phyloP scores from a whole-genome alignment of 1,140 invertebrate species.

The Lineus longissimus region DNA sequence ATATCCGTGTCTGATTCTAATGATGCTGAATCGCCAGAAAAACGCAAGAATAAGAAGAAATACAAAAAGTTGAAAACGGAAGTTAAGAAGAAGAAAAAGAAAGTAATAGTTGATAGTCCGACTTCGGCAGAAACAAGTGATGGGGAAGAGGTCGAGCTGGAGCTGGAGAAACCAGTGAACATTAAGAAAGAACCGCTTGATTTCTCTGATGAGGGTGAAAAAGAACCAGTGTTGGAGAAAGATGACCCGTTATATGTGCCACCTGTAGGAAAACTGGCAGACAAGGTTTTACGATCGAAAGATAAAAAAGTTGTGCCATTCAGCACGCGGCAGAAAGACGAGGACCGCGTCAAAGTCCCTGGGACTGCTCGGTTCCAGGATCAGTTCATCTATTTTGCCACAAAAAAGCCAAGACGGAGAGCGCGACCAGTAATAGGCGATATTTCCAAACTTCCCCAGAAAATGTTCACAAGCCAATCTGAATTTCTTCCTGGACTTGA shows the following conservation, averaged over 20 bases:
- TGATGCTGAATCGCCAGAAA: not conserved
- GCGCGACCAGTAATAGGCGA: not conserved
- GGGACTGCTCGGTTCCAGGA: slow-evolving; percentile 5
- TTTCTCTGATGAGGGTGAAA: not conserved
- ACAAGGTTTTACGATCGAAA: not conserved
- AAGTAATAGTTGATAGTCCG: not conserved
- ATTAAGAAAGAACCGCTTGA: not conserved
- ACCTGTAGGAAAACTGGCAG: not conserved
- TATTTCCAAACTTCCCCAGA: not conserved
- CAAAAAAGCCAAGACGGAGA: not conserved
- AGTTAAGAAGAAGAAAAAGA: slow-evolving; percentile 2
- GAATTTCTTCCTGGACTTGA: slow-evolving; percentile 1
- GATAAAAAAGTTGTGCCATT: not conserved
- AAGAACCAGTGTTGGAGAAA: not conserved
- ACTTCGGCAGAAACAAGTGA: not conserved
- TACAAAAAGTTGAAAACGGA: not conserved
- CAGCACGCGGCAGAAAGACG: not conserved
- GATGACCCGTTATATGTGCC: not conserved
- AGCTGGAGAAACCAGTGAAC: not conserved
- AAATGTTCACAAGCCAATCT: not conserved
- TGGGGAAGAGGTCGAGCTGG: not conserved
- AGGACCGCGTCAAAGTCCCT: not conserved
- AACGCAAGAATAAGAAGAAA: not conserved
- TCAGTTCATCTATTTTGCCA: slow-evolving; percentile 11
- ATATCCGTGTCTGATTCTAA: not conserved